phyloP scores from a whole-genome alignment of 1,140 invertebrate species.

The Palaemon carinicauda region DNA sequence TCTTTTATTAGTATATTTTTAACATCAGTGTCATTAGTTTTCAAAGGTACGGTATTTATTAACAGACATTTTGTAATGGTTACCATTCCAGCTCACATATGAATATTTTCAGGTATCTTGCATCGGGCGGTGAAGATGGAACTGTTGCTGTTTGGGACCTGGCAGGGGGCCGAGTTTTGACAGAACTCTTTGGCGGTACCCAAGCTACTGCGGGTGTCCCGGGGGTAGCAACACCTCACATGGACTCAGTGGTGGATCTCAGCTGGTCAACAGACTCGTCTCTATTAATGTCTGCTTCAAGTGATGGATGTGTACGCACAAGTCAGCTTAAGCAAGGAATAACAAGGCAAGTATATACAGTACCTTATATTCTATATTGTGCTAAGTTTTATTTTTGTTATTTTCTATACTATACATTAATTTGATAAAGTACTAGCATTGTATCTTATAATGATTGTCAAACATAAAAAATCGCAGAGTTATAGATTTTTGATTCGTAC shows the following conservation, averaged over 20 bases:
- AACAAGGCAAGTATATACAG: not conserved
- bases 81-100: not conserved
- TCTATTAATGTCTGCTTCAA: slow-evolving; percentile 41
- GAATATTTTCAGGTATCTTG: slow-evolving; percentile 35
- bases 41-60: no score
- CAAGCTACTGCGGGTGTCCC: not conserved
- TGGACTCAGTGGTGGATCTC: slow-evolving; percentile 39
- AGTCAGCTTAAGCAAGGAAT: slow-evolving; percentile 27
- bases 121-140: slow-evolving; percentile 53
- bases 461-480: no score
- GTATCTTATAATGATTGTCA: no score
- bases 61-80: no score
- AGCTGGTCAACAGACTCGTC: slow-evolving; percentile 50
- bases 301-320: slow-evolving; percentile 50
- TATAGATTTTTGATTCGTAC: no score
- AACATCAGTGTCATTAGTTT: no score
- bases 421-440: no score
- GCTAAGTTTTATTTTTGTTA: no score
- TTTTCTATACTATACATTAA: no score
- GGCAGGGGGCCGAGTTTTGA: slow-evolving; percentile 44
- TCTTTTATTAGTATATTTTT: no score
- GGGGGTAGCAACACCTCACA: not conserved
- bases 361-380: not conserved
- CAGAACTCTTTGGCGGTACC: slow-evolving; percentile 17
- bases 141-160: slow-evolving; percentile 54